Percentiles rank a stretch among this genome's conserved stretches.
Conservation (phyloP, 2,797 vertebrate genomes). For the Nannoperca australis region DNA sequence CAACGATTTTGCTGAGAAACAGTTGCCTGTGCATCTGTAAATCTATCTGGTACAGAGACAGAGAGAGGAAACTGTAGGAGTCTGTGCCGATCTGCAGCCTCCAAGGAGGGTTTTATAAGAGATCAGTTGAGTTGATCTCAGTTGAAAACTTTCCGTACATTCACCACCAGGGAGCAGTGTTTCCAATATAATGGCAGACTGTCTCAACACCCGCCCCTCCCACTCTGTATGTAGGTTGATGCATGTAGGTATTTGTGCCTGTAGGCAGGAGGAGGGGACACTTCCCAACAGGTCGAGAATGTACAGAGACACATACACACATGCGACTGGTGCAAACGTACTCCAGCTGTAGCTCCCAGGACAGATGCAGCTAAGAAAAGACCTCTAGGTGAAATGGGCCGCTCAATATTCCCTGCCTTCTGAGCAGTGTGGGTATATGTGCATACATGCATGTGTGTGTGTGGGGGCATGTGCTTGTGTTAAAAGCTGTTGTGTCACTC, state of each 20-base stretch:
- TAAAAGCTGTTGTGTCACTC: slow-evolving; percentile 55
- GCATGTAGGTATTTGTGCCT: neutral
- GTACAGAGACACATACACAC: slow-evolving; percentile 15
- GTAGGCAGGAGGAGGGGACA: neutral
- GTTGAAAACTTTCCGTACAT: neutral
- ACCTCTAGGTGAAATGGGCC: slow-evolving; percentile 30
- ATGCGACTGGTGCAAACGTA: slow-evolving; percentile 5
- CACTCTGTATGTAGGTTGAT: neutral
- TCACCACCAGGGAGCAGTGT: slow-evolving; percentile 72
- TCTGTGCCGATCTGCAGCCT: neutral
- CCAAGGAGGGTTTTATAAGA: neutral
- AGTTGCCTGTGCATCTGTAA: neutral
- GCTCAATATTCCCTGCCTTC: slow-evolving; percentile 26
- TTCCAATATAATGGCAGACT: slow-evolving; percentile 43
- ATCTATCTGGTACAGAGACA: neutral
- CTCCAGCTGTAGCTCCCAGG: slow-evolving; percentile 7
- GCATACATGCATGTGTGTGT: slow-evolving; percentile 7
- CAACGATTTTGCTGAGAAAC: neutral
- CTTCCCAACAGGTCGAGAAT: slow-evolving; percentile 35
- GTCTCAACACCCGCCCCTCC: neutral
- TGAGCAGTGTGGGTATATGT: slow-evolving; percentile 19
- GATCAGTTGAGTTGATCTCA: too few relatives aligned
- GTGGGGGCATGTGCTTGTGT: slow-evolving; percentile 8
- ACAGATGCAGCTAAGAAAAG: slow-evolving; percentile 18
- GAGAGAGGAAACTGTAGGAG: neutral